phyloP scores from a whole-genome alignment of 2,888 invertebrate genomes.

The Philopedon plagiatum region DNA sequence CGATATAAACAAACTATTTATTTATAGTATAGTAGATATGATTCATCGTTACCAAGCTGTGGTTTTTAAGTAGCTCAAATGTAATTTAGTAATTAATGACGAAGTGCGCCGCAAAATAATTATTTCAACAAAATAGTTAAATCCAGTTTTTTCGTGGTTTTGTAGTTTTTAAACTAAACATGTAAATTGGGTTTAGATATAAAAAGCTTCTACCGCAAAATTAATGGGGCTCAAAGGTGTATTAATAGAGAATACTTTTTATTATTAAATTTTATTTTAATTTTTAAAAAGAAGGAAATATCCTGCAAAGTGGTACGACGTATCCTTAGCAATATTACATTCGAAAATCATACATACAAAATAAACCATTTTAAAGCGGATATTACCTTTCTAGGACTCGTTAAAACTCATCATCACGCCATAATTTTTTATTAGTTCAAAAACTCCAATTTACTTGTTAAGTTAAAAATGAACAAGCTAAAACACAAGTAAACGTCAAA shows the following conservation, averaged over 20 bases:
- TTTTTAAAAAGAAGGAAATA: too few species aligned
- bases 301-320: too few species aligned
- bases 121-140: not conserved
- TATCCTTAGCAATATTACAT: too few species aligned
- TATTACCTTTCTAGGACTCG: too few species aligned
- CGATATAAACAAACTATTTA: slow-evolving; percentile 2
- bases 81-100: not conserved
- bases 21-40: not conserved
- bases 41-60: not conserved
- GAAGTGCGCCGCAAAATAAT: not conserved
- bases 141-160: not conserved
- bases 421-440: not conserved
- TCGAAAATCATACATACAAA: too few species aligned
- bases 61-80: not conserved
- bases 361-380: too few species aligned
- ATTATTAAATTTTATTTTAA: not conserved
- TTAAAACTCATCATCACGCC: too few species aligned
- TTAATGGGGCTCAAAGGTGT: not conserved
- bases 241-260: not conserved
- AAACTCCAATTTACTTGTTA: not conserved
- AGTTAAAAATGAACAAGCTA: not conserved
- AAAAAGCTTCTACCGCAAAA: not conserved
- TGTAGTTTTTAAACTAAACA: not conserved
- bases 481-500: not conserved
- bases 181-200: not conserved